phyloP scores from a whole-genome alignment of 2,888 invertebrate species.

The Eilema griseolum region DNA sequence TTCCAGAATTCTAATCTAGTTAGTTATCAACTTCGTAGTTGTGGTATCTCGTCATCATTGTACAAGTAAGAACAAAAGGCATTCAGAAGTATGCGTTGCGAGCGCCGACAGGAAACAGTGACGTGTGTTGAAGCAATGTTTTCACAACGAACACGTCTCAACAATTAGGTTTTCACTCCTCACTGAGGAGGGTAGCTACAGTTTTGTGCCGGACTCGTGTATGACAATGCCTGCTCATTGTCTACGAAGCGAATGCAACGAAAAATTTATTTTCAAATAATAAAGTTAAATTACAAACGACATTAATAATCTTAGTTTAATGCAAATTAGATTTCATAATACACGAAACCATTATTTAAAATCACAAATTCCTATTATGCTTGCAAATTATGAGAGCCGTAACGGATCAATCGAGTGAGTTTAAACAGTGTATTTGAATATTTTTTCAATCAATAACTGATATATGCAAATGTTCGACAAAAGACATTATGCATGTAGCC shows the following conservation, averaged over 20 bases:
- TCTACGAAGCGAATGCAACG: conserved; percentile 62
- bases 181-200: conserved; percentile 74
- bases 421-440: conserved; percentile 82
- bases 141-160: conserved; percentile 67
- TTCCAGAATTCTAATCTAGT: conserved; percentile 38
- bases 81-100: conserved; percentile 79
- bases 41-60: conserved; percentile 71
- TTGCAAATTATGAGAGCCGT: conserved; percentile 76
- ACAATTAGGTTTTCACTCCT: conserved; percentile 81
- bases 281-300: conserved; percentile 44
- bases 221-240: conserved; percentile 66
- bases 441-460: conserved; percentile 86
- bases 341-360: conserved; percentile 71
- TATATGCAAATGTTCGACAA: conserved; percentile 80
- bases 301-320: conserved; percentile 53
- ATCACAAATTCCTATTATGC: conserved; percentile 65
- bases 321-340: conserved; percentile 62
- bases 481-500: conserved; percentile 71
- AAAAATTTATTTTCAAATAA: conserved; percentile 61
- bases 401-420: conserved; percentile 81
- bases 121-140: conserved; percentile 81
- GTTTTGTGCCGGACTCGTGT: conserved; percentile 71
- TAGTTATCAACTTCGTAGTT: conserved; percentile 56
- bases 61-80: conserved; percentile 82
- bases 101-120: conserved; percentile 73